These are phyloP conservation scores for Beris morrisii DNA, from an alignment of 2,888 invertebrate species.

Conservation along the genomic window DNA sequence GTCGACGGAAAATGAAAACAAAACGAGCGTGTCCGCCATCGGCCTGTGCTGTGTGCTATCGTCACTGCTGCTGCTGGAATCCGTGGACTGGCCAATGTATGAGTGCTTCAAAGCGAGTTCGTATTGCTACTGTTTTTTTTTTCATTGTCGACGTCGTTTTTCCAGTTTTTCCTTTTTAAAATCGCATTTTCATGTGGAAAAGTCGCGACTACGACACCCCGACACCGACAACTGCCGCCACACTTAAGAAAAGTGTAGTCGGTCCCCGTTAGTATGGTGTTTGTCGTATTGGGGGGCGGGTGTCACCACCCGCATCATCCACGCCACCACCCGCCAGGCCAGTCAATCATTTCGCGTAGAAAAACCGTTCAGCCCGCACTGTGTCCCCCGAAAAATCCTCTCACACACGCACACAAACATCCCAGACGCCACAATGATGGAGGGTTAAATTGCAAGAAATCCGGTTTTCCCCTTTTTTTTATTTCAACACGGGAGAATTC, in stretches of 20 bases:
- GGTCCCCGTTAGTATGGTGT: background rate
- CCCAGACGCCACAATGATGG: background rate
- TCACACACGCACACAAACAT: background rate
- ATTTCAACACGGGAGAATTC: too few relatives aligned
- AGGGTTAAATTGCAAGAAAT: background rate
- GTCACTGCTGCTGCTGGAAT: constrained; percentile 3
- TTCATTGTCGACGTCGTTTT: constrained; percentile 3
- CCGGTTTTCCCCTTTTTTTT: constrained; percentile 18
- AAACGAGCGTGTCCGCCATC: constrained; percentile 13
- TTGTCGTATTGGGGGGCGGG: constrained; percentile 23
- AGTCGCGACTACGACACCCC: background rate
- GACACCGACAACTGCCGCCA: too few relatives aligned
- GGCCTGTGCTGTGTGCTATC: background rate
- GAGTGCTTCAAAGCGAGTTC: constrained; percentile 8
- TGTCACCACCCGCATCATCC: constrained; percentile 24
- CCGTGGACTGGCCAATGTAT: constrained; percentile 10
- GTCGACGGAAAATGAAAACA: constrained; percentile 32
- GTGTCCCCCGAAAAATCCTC: background rate
- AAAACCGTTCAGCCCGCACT: background rate
- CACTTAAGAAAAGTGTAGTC: too few relatives aligned
- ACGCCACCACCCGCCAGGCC: background rate
- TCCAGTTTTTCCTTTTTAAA: constrained; percentile 21
- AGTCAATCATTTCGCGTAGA: constrained; percentile 13
- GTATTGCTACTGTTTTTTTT: constrained; percentile 1
- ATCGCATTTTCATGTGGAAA: constrained; percentile 20